phyloP scores from a whole-genome alignment of 2,113 vertebrate genomes.

The Ctenodactylus gundi region DNA sequence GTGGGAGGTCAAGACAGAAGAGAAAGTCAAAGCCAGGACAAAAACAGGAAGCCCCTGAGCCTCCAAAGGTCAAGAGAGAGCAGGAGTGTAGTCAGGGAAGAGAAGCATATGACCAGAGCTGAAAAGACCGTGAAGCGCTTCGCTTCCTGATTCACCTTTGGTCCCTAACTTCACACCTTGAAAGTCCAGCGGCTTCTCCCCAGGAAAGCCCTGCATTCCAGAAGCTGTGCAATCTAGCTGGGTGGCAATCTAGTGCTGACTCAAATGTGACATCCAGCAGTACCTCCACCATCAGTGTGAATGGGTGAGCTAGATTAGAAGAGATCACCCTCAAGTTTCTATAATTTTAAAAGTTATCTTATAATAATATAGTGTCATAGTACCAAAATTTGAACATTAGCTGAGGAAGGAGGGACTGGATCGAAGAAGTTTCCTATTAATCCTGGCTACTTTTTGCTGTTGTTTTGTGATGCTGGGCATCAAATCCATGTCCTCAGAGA shows the following conservation, averaged over 20 bases:
- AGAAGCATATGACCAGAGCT: not conserved
- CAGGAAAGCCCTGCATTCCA: not conserved
- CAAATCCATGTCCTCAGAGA: not conserved
- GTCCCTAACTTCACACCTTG: not conserved
- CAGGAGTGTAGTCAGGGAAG: not conserved
- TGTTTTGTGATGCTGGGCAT: not conserved
- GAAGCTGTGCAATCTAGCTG: not conserved
- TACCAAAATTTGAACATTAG: not conserved
- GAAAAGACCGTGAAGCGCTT: not conserved
- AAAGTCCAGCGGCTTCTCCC: not conserved
- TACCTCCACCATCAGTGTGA: not conserved
- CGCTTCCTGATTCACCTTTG: not conserved
- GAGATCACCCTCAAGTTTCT: not conserved
- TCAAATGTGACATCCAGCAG: not conserved
- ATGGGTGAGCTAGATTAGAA: not conserved
- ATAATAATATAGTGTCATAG: not conserved
- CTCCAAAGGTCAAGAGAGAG: not conserved
- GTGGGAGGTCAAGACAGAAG: not conserved
- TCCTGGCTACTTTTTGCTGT: not conserved
- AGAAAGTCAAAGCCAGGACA: not conserved
- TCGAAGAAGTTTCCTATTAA: conserved; percentile 6
- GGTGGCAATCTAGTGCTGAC: too few species aligned
- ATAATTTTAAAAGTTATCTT: not conserved
- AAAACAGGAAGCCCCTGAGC: not conserved
- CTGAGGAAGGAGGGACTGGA: not conserved